These are phyloP conservation scores for Agriotes lineatus DNA, from an alignment of 2,888 invertebrate species.

Conservation along the genomic window DNA sequence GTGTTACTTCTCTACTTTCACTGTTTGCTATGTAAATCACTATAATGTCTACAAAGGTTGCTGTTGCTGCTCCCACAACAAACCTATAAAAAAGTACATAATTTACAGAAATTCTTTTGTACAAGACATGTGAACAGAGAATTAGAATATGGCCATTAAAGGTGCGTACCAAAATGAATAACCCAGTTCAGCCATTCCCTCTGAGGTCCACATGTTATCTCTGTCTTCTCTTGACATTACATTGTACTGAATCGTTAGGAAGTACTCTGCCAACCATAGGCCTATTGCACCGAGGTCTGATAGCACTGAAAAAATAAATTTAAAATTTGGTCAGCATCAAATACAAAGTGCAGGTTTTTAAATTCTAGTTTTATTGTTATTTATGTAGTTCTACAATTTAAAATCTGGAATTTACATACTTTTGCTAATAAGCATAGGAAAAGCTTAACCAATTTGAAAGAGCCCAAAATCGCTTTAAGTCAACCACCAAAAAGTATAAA, in stretches of 20 bases:
- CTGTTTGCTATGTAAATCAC: conserved; percentile 80
- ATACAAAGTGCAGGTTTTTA: not conserved
- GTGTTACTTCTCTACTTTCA: conserved; percentile 74
- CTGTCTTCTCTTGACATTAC: conserved; percentile 85
- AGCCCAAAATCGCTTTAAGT: no score
- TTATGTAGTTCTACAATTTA: no score
- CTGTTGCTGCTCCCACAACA: conserved; percentile 77
- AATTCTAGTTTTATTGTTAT: no score
- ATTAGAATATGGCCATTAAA: not conserved
- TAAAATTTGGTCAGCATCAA: no score
- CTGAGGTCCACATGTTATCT: conserved; percentile 85
- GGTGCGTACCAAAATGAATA: conserved; percentile 84
- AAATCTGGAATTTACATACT: no score
- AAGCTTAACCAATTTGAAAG: no score
- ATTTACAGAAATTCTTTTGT: not conserved
- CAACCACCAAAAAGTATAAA: no score
- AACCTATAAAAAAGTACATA: conserved; percentile 68
- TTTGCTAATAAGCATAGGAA: no score
- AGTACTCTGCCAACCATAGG: conserved; percentile 89
- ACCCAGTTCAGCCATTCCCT: conserved; percentile 84
- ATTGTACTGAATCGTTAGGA: conserved; percentile 83
- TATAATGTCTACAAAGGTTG: conserved; percentile 80
- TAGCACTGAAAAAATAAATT: conserved; percentile 70
- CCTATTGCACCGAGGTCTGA: conserved; percentile 81
- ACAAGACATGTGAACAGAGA: not conserved